Conservation (phyloP, 2,888 invertebrate species). For the Arge pagana region DNA sequence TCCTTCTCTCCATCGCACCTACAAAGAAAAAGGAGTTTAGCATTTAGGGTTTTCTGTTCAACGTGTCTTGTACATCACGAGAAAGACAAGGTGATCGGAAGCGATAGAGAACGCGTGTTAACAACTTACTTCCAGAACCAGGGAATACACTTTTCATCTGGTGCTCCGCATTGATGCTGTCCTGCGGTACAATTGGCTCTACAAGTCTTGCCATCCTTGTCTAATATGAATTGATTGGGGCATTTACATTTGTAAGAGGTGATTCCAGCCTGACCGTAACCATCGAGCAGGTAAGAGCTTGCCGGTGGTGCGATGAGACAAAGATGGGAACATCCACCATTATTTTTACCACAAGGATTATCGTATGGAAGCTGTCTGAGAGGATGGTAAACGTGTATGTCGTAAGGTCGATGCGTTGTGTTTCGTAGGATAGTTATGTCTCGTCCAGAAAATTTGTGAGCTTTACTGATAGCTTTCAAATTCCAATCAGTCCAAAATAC, state of each 20-base stretch:
- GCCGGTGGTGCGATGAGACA: constrained; percentile 88
- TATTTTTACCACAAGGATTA: constrained; percentile 90
- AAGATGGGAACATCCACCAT: constrained; percentile 95
- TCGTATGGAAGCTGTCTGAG: constrained; percentile 80
- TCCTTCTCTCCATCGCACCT: constrained; percentile 91
- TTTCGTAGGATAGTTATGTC: constrained; percentile 78
- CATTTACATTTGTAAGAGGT: constrained; percentile 87
- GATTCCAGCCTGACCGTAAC: constrained; percentile 79
- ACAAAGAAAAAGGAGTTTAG: constrained; percentile 26
- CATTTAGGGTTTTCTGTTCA: too few relatives aligned
- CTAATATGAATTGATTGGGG: constrained; percentile 90
- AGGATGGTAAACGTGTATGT: constrained; percentile 90
- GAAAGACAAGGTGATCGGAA: too few relatives aligned
- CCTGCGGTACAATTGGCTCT: constrained; percentile 92
- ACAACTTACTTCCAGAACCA: constrained; percentile 76
- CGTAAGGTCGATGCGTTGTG: constrained; percentile 94
- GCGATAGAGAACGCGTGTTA: background rate
- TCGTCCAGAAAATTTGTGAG: constrained; percentile 88
- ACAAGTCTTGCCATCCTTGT: constrained; percentile 83
- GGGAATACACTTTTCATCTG: constrained; percentile 74
- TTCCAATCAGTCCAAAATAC: constrained; percentile 99
- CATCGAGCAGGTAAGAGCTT: constrained; percentile 76
- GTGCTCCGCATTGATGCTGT: constrained; percentile 77
- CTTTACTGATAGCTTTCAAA: constrained; percentile 85
- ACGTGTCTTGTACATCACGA: background rate